Base-by-base conservation (phyloP, 2,888 invertebrate genomes). In the Drosophila niveifrons region DNA sequence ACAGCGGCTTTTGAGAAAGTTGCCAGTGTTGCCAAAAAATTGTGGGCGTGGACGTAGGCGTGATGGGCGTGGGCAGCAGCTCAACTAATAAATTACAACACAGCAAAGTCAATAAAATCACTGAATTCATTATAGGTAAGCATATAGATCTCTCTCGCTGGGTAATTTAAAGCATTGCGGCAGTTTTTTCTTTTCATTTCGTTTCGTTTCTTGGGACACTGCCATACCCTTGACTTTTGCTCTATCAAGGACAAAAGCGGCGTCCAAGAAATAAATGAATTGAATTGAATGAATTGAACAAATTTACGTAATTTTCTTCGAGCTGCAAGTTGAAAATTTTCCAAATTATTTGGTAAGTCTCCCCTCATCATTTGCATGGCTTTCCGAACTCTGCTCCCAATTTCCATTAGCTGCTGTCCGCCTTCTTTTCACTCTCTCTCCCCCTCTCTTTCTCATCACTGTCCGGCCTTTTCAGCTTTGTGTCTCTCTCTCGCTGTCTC, bases 21-120 rank as follows among this genome's bases (percentile, higher is more conserved):
- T 80, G 77, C 77, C 44, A 63, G 39, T 53, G 36, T 75, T 79
- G 73, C 78, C 72, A 72, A 86, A 46, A 46, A 48, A 34, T 41
- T 43, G 46, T 46, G 36, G 15, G 55, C 52, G 29, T 34, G 72
- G 81, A 83, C 81, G 86, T 83, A 13, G 43, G 11, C 23, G 10
- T 13, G n/a, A n/a, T n/a, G 56, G 56, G 51, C 23, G 23, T 23
- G 23, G 23, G 23, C 23, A 23, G 9, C 51, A 75, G 72, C 69
- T 65, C 56, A 43, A 68, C 82, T 78, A 87, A 87, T 84, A 89
- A 84, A 88, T 84, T 85, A 79, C 73, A 69, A 69, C 64, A 80
- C 66, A 23, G 15, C 70, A 84, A 78, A 82, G 75, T 82, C 88
- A 89, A 82, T 77, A 84, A 82, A 88, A 80, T 79, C 83, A 84